phyloP scores from a whole-genome alignment of 2,113 vertebrate genomes.

The Takifugu bimaculatus region DNA sequence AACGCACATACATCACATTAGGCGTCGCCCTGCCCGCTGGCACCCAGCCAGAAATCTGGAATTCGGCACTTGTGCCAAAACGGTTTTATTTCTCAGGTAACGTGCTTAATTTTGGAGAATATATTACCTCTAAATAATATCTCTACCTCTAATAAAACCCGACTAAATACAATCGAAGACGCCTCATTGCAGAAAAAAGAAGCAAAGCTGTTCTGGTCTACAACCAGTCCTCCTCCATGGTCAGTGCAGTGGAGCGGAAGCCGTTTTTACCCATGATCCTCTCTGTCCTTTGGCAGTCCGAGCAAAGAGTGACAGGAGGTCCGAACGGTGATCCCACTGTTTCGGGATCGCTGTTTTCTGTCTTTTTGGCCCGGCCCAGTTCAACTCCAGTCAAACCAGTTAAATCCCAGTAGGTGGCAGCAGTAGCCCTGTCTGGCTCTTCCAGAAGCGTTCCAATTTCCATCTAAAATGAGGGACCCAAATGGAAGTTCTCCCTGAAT shows the following conservation, averaged over 20 bases:
- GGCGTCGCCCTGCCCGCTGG: too few relatives aligned
- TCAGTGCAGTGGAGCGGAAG: conserved; percentile 10
- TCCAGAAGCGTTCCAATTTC: conserved; percentile 24
- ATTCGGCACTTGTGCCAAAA: background rate
- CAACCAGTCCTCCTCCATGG: conserved; percentile 2
- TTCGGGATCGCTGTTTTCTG: conserved; percentile 6
- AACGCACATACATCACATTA: too few relatives aligned
- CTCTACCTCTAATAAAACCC: background rate
- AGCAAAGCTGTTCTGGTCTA: conserved; percentile 13
- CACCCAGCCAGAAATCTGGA: too few relatives aligned
- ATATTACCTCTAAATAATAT: conserved; percentile 33
- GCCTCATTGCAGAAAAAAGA: conserved; percentile 4
- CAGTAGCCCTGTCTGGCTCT: conserved; percentile 42
- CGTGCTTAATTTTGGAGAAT: conserved; percentile 21
- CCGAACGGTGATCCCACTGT: conserved; percentile 28
- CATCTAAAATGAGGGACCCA: conserved; percentile 11
- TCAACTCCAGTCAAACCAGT: conserved; percentile 63
- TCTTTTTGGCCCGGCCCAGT: conserved; percentile 41
- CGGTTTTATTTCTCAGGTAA: conserved; percentile 13
- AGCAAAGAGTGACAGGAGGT: conserved; percentile 1
- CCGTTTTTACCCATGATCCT: conserved; percentile 37
- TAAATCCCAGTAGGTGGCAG: conserved; percentile 69
- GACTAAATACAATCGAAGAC: background rate
- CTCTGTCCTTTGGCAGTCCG: conserved; percentile 4
- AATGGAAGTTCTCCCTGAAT: too few relatives aligned